phyloP scores from a whole-genome alignment of 2,113 vertebrate species.

The Zosterops borbonicus region DNA sequence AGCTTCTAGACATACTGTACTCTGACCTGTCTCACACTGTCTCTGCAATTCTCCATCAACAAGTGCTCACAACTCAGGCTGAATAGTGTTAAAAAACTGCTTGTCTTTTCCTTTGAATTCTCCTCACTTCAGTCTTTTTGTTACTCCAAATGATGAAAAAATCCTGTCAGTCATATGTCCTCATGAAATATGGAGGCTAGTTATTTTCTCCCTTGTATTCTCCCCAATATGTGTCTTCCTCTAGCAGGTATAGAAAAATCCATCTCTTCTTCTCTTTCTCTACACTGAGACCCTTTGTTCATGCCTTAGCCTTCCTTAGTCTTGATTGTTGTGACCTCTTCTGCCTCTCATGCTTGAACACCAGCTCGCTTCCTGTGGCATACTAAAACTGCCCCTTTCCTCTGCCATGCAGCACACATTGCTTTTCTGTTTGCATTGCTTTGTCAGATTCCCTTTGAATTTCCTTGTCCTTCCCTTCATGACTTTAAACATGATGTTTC shows the following conservation, averaged over 20 bases:
- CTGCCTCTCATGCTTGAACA: neutral
- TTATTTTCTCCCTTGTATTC: neutral
- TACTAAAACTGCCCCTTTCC: neutral
- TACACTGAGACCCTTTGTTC: neutral
- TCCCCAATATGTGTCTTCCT: neutral
- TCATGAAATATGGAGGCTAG: neutral
- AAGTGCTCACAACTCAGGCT: neutral
- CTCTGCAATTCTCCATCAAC: neutral
- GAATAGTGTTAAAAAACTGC: slow-evolving; percentile 1
- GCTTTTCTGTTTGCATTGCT: neutral
- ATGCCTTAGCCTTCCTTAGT: neutral
- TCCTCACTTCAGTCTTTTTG: neutral
- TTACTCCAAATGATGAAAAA: slow-evolving; percentile 13
- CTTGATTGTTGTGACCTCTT: neutral
- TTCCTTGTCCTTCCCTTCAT: neutral
- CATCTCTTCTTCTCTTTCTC: neutral
- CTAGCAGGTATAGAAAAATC: neutral
- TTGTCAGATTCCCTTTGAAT: neutral
- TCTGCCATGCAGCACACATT: neutral
- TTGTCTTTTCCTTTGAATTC: slow-evolving; percentile 24
- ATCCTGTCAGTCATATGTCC: neutral
- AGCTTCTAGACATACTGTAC: neutral
- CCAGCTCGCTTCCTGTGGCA: neutral
- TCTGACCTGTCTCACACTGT: neutral
- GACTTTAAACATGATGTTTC: neutral